Base-by-base conservation (phyloP, 2,113 vertebrate genomes). In the Sciurus niger region DNA sequence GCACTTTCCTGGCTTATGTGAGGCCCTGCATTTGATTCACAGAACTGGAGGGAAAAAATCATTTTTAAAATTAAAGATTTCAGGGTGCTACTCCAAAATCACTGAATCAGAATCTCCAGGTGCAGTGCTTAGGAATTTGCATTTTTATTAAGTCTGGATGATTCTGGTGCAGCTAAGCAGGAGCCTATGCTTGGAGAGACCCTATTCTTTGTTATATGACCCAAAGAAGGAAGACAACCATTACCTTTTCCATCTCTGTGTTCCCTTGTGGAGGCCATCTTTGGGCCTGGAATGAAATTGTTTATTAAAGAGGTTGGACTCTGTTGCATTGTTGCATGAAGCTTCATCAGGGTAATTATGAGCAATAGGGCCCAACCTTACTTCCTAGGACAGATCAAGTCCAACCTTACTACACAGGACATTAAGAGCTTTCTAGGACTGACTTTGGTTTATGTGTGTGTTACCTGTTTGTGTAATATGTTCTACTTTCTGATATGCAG, bases 131-230 rank as follows among this genome's bases (percentile, higher is more conserved):
- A 84, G 51, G 58, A 87, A 28, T 80, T 20, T 93, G 34, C 20
- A 22, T 83, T 96, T 94, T 93, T 76, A 60, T 22, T 85, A 84
- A 85, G 14, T 92, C 16, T 55, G 28, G 16, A 70, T 91, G 53
- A 89, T 91, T 95, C 37, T 68, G 73, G 46, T 76, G 16, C 13
- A 76, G 89, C 18, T 72, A 40, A 76, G 10, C 7, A 53, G 43
- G 51, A 25, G 14, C 37, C 63, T 37, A 7, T 79, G 20, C 60
- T 73, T 55, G 83, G 68, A 93, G 58, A 93, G 79, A 74, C 65
- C 78, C 28, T 68, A 16, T 74, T 95, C 28, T 92, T 91, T 85
- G 67, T 30, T 5, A 14, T 51, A 1, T 76, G 68, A 73, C 34
- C 37, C 53, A 60, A n/a, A 40, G 70, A 87, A 76, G 63, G 55